Base-by-base conservation (phyloP, 2,888 invertebrate genomes). In the Zootermopsis nevadensis region DNA sequence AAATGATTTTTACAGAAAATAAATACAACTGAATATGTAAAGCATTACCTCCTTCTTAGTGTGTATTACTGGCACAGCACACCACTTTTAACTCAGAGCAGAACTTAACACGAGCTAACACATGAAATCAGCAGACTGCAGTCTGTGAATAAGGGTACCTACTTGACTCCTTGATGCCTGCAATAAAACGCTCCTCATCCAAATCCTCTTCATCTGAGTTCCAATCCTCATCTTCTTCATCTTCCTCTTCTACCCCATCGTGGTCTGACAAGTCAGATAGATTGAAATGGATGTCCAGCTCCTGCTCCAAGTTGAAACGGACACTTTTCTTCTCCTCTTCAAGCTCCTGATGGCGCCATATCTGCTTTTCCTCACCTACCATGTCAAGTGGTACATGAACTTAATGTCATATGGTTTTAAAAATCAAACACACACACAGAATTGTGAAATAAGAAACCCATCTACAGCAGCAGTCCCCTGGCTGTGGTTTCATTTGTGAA, bases 281-380 rank as follows among this genome's bases (percentile, higher is more conserved):
- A 86, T 86, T 82, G 81, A 85, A 85, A 24, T 53, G 60, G 8
- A 90, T 89, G 84, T 90, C 90, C 19, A 89, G 88, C 31, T 90
- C 90, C 82, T 89, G 89, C 81, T 91, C 90, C 82, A 94, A 88
- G 88, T 93, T 93, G 86, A 94, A 94, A 15, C 93, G 90, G 0
- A 96, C 95, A 88, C 94, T 95, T 88, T 96, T 96, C 84, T 93
- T 93, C 83, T 95, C 94, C 55, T 94, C 95, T 84, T 96, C 96
- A 84, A 92, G 91, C 86, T 91, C 90, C 67, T 90, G 87, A 76
- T 89, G 85, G 24, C 81, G 79, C 85, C 85, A 85, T 69, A 81
- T 77, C 60, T 84, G 85, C 60, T 85, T 86, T 38, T 85, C 85
- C 76, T 85, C 86, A 60, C 30, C 85, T 85, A 38, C n/a, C 27